Base-by-base conservation (phyloP, 2,113 vertebrate species). In the Ceyx margarethae region DNA sequence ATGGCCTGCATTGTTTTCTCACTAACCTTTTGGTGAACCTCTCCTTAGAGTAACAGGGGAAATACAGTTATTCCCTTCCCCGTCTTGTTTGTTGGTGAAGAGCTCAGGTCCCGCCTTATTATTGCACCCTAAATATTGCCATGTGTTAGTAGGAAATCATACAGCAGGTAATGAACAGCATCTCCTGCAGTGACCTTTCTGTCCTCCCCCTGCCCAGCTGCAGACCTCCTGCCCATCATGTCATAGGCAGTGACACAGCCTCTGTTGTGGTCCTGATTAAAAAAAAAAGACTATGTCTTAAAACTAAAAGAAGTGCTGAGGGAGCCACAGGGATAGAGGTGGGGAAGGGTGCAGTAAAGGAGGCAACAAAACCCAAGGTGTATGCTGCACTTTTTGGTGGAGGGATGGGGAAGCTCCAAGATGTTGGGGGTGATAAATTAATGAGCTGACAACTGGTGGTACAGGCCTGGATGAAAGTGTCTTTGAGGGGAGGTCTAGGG, bases 21-120 rank as follows among this genome's bases (percentile, higher is more conserved):
- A 4, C 96, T 97, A 97, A 97, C 97, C 97, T 97, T 90, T 95
- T 87, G 66, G 87, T 97, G 97, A 97, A 97, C 97, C 96, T 97
- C 73, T 85, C 85, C 73, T 90, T 91, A 93, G 90, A 95, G 89
- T 75, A 96, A 84, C 88, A 91, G 89, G 87, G 92, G 92, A 96
- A 98, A 97, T 95, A 85, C 86, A 96, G 75, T 96, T 94, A 93
- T 97, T 96, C 94, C 87, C 75, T 96, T 94, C 61, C 54, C 85
- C 22, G 1, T 95, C 73, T 94, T 95, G 91, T 96, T 97, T 96
- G 48, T 88, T 82, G 93, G 85, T 94, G 87, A 95, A 92, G 77
- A 75, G 35, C 74, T 94, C 4, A 0, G 65, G 73, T 67, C 46
- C 53, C 3, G 9, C 93, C 90, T 75, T 90, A 66, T 92, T 84